phyloP scores from a whole-genome alignment of 1,140 invertebrate genomes.

The Monomorium pharaonis region DNA sequence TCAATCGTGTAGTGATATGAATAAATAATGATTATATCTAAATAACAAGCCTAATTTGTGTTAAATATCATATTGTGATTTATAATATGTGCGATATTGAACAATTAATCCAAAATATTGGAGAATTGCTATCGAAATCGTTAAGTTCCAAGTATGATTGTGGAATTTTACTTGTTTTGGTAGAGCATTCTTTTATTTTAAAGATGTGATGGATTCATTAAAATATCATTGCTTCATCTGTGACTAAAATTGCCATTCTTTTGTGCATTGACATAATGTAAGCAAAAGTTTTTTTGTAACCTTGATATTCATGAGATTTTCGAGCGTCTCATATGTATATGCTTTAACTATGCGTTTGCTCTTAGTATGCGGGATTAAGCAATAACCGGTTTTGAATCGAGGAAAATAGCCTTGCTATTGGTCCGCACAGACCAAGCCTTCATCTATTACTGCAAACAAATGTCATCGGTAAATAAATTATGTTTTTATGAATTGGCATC shows the following conservation, averaged over 20 bases:
- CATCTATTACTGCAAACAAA: background rate
- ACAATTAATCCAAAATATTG: background rate
- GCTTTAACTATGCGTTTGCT: background rate
- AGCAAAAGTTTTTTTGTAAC: background rate
- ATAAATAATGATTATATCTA: background rate
- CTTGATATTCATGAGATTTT: conserved; percentile 1
- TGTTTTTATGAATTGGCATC: background rate
- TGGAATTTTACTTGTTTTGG: background rate
- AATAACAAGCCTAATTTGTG: background rate
- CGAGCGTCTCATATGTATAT: background rate
- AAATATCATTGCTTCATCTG: background rate
- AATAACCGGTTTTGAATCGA: conserved; percentile 57
- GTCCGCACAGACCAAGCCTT: conserved; percentile 4
- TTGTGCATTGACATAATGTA: background rate
- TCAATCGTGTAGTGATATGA: background rate
- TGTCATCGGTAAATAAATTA: background rate
- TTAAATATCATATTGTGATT: background rate
- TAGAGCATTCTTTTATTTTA: background rate
- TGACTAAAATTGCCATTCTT: background rate
- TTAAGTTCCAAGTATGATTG: background rate
- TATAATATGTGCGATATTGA: background rate
- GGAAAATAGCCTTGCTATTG: background rate
- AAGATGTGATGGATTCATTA: background rate
- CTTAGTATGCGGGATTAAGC: background rate
- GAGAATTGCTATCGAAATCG: background rate